Percentiles rank a stretch among this genome's conserved stretches.
Evolutionary conservation across 23 tunicate genomes (phyloP).

Genomic region (Halocynthia aurantium): DNA sequence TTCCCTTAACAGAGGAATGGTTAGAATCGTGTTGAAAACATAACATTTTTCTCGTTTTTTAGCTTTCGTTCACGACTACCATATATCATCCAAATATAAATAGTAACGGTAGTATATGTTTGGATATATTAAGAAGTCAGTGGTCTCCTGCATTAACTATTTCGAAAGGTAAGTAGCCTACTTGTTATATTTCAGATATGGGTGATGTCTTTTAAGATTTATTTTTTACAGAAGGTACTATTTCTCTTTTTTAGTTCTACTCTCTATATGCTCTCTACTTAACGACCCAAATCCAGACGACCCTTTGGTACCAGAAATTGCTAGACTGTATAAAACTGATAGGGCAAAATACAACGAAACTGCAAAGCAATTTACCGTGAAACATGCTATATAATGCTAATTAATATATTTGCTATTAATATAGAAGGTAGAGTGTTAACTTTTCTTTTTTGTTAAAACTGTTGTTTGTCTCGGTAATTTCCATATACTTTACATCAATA

Average conservation of each 20-base stretch:
- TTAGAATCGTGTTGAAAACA: not conserved
- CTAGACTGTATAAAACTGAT: slow-evolving; percentile 20
- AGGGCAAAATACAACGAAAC: not conserved
- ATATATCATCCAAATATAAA: slow-evolving; percentile 90
- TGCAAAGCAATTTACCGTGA: slow-evolving; percentile 17
- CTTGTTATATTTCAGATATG: not conserved
- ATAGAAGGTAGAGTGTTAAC: no score
- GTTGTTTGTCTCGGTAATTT: no score
- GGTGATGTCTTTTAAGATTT: slow-evolving; percentile 13
- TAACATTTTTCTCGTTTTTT: not conserved
- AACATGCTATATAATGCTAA: slow-evolving; percentile 18
- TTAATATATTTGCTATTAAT: no score
- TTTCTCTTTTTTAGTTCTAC: not conserved
- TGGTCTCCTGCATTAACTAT: slow-evolving; percentile 97
- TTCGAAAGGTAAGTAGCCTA: slow-evolving; percentile 42
- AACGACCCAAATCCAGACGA: slow-evolving; percentile 49
- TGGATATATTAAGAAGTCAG: slow-evolving; percentile 77
- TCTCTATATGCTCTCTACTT: slow-evolving; percentile 34
- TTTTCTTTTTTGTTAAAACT: no score
- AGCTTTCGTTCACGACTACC: slow-evolving; percentile 58
- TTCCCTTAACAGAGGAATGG: not conserved
- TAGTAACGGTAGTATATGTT: slow-evolving; percentile 88
- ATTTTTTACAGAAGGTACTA: not conserved
- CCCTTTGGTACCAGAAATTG: slow-evolving; percentile 29
- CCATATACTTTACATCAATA: no score